These are phyloP conservation scores for Zapus hudsonius DNA, from an alignment of 2,113 vertebrate species.

Conservation along the genomic window DNA sequence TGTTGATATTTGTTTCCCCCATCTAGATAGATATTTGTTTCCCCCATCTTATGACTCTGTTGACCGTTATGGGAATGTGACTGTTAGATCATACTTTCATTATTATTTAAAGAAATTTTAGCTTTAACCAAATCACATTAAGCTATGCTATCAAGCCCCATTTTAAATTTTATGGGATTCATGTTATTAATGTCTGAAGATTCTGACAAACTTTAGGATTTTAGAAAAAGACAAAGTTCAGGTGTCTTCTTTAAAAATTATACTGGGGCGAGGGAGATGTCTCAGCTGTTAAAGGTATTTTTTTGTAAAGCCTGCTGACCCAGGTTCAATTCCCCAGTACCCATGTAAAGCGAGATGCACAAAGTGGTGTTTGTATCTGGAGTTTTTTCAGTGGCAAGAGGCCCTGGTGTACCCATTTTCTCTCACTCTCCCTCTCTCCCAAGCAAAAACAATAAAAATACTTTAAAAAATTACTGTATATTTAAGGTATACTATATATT, in stretches of 20 bases:
- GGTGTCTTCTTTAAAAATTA: neutral
- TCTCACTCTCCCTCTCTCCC: too few species aligned
- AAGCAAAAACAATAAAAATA: too few species aligned
- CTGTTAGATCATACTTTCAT: constrained; percentile 23
- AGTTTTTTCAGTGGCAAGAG: too few species aligned
- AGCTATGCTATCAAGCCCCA: neutral
- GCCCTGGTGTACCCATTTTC: too few species aligned
- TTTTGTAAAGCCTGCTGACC: too few species aligned
- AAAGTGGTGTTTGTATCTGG: too few species aligned
- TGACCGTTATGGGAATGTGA: neutral
- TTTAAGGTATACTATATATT: neutral
- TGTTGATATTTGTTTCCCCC: constrained; percentile 2
- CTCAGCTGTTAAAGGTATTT: too few species aligned
- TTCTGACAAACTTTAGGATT: constrained; percentile 22
- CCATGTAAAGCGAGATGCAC: too few species aligned
- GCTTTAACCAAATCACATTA: constrained; percentile 12
- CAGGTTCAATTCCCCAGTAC: too few species aligned
- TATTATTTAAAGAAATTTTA: constrained; percentile 42
- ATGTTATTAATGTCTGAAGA: constrained; percentile 16
- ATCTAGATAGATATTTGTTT: neutral
- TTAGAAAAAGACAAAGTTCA: neutral
- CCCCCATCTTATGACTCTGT: neutral
- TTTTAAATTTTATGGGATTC: constrained; percentile 32
- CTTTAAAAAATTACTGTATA: neutral
- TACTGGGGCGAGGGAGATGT: too few species aligned